phyloP scores from a whole-genome alignment of 2,797 vertebrate species.

The Pseudocheirus occidentalis region DNA sequence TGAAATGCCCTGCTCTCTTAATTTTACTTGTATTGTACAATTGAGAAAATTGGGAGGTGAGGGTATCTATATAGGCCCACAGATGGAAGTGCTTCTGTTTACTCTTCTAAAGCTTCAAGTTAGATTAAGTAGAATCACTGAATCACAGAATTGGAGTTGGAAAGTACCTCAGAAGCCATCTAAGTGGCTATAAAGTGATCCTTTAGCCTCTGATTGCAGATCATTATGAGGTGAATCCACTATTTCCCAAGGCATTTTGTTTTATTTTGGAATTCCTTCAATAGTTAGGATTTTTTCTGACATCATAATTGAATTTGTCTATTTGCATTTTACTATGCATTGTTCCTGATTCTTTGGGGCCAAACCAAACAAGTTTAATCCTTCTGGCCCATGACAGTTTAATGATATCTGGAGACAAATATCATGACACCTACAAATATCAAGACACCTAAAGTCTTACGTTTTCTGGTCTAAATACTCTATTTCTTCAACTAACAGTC shows the following conservation, averaged over 20 bases:
- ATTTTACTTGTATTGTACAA: background rate
- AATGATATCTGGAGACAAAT: background rate
- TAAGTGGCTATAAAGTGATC: background rate
- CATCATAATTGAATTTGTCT: too few relatives aligned
- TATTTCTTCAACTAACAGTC: background rate
- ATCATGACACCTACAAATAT: background rate
- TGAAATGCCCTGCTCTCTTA: background rate
- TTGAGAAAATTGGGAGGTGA: background rate
- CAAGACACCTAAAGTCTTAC: too few relatives aligned
- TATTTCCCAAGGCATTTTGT: too few relatives aligned
- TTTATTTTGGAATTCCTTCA: too few relatives aligned
- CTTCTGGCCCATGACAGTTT: too few relatives aligned
- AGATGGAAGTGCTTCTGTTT: background rate
- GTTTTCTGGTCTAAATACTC: background rate
- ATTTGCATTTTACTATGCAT: too few relatives aligned
- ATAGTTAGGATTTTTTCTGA: too few relatives aligned
- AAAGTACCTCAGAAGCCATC: background rate
- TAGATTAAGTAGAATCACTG: background rate
- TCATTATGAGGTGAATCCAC: too few relatives aligned
- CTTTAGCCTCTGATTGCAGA: too few relatives aligned
- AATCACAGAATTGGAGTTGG: background rate
- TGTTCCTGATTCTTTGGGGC: too few relatives aligned
- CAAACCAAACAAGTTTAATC: too few relatives aligned
- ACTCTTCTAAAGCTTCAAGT: background rate
- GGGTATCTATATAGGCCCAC: background rate